Evolutionary conservation across 2,113 vertebrate species (phyloP), one percentile per base, ranked within the genome.

Genomic region (Sylvietta virens): DNA sequence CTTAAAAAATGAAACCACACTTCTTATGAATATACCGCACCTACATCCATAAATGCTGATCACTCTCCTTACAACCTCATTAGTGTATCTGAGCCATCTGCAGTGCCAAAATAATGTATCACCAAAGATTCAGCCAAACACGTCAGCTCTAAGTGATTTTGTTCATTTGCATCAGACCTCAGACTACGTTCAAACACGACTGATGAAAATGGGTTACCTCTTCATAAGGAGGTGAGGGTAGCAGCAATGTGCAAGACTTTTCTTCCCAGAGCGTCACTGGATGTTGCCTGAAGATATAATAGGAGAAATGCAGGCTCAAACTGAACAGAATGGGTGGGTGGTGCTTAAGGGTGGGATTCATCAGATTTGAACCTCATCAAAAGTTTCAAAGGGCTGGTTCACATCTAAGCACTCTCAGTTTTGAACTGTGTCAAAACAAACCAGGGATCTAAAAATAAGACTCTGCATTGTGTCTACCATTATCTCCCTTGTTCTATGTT

Each of bases 361-460:
- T 81, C 61, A 85, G 31, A 85, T 77, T 76, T 69, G 81, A 78
- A 78, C 20, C 50, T 81, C 83, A 74, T 45, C n/a, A 87, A 37
- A 88, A 84, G 33, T 84, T 94, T 95, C 84, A 90, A 90, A 96
- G 57, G 33, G 18, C 47, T 92, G 50, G 33, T 76, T 82, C 64
- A 70, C 23, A 39, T 69, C 66, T 77, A 92, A 62, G 61, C 45
- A 65, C 45, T 79, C 33, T 54, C 58, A 21, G 6, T 72, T 95
- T 89, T 82, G 69, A 91, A 35, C 37, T 66, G n/a, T 47, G 40
- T 44, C 51, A 56, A 92, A 91, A 79, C 26, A 87, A 85, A 71
- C 7, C 23, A 53, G 3, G 28, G 45, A 81, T 73, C 74, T 91
- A 92, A 91, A 93, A 94, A 54, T 60, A 88, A 86, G 26, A 44